Evolutionary conservation across 2,888 invertebrate species (phyloP), one percentile per base, ranked within the genome.

Genomic region (Andrena camellia): DNA sequence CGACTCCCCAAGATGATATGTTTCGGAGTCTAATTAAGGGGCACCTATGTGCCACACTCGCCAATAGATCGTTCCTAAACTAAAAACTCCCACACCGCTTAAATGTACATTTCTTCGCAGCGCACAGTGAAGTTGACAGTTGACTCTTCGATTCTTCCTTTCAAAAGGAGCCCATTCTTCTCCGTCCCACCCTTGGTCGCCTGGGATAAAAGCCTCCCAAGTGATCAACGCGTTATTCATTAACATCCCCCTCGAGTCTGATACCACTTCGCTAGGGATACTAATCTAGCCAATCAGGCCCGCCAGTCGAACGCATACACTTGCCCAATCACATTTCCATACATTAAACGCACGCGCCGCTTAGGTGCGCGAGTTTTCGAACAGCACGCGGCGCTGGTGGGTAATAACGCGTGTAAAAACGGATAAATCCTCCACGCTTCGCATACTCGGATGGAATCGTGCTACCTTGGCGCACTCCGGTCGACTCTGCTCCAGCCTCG

Each of bases 341-440:
- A 72, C 33, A 42, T 77, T 73, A 73, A 82, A 73, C 83, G 69
- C n/a, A 23, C 57, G 35, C 48, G 35, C 48, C 67, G 77, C 73
- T 83, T 71, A 70, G 48, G 20, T 52, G 20, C 52, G 29, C 33
- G 69, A 50, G 20, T 83, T 74, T 83, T 78, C 71, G 72, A 77
- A 66, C 29, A 31, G 64, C 75, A n/a, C 52, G 35, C 52, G n/a
- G 23, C 57, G 26, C 52, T 7, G 35, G 70, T 31, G 1, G 81
- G 62, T 82, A 82, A 82, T 82, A 67, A 75, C 82, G 70, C 82
- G 82, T 67, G 82, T 62, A 82, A 82, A 82, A 74, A 82, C 54
- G 66, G 82, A 81, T 75, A 54, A 82, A 82, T 82, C 75, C 48
- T 75, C 66, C 69, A 75, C 82, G 75, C 48, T 62, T 35, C 60